A percentile compares a stretch with the other conserved stretches of the same genome.
Evolutionary conservation across 2,113 vertebrate species (phyloP).

Genomic region (Condylura cristata): DNA sequence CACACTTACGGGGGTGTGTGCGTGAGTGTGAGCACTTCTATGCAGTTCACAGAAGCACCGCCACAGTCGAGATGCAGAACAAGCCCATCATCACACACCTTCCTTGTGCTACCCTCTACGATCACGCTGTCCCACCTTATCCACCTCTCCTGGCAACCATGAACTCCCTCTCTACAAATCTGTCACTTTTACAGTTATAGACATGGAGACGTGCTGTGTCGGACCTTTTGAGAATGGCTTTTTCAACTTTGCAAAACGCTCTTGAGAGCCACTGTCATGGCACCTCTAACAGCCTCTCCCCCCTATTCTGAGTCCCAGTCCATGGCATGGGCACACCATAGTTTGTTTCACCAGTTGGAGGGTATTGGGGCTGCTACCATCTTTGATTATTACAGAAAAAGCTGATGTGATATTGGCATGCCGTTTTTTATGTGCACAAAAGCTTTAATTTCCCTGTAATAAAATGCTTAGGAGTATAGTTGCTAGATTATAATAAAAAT

Average conservation of each 20-base stretch:
- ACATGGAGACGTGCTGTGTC: neutral
- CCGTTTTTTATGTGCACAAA: neutral
- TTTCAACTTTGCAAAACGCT: neutral
- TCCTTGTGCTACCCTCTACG: neutral
- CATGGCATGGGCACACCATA: neutral
- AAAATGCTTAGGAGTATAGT: neutral
- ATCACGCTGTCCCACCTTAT: neutral
- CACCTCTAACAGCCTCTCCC: neutral
- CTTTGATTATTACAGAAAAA: neutral
- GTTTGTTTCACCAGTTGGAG: neutral
- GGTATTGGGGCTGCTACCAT: neutral
- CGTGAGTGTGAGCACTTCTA: neutral
- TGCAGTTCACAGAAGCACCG: neutral
- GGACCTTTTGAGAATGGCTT: neutral
- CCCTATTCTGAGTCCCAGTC: neutral
- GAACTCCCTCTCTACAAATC: neutral
- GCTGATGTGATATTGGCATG: neutral
- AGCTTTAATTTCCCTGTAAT: slow-evolving; percentile 34
- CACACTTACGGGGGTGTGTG: neutral
- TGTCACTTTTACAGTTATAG: neutral
- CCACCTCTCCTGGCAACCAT: neutral
- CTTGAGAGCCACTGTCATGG: neutral
- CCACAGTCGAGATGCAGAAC: neutral
- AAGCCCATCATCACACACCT: neutral
- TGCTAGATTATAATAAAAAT: neutral